Evolutionary conservation across 2,113 vertebrate species (phyloP).

Genomic region (Sclerurus mexicanus): DNA sequence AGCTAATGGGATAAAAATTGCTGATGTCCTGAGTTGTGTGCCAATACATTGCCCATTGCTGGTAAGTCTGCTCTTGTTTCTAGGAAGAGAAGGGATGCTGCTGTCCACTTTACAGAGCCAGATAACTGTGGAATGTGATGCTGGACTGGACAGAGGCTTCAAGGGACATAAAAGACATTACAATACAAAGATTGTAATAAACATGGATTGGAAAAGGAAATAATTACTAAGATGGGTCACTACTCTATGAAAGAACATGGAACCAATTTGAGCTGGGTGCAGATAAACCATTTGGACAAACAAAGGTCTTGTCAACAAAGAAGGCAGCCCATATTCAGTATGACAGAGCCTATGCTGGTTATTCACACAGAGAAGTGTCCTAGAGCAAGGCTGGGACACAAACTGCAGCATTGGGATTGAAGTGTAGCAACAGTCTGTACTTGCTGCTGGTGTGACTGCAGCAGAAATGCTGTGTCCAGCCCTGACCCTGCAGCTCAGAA

Average conservation of each 20-base stretch:
- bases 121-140: background rate
- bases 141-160: background rate
- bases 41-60: background rate
- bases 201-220: background rate
- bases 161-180: background rate
- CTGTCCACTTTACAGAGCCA: background rate
- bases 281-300: background rate
- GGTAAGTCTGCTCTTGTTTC: background rate
- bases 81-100: background rate
- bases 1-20: background rate
- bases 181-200: background rate
- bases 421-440: background rate
- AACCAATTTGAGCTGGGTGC: background rate
- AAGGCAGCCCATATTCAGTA: background rate
- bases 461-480: background rate
- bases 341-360: background rate
- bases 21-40: background rate
- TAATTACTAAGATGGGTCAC: background rate
- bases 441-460: background rate
- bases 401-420: background rate
- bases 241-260: background rate
- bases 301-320: background rate
- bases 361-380: fast-evolving
- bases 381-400: background rate
- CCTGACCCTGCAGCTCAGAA: background rate